Conservation (phyloP, 2,888 invertebrate genomes). For the Ommatoiulus sabulosus region DNA sequence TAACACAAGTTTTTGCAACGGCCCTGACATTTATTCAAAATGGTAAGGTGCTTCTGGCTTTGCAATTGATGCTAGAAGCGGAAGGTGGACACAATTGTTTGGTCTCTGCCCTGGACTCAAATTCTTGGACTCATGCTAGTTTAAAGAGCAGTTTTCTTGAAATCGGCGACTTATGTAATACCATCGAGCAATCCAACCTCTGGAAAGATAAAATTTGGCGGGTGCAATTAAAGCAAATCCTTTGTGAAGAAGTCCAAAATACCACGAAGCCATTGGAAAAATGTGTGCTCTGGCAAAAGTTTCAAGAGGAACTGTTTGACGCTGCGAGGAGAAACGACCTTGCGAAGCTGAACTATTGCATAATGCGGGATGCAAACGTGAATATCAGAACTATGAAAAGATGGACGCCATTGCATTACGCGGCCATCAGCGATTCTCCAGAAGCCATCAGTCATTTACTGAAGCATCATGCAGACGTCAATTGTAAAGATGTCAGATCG, state of each 20-base stretch:
- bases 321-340: neutral
- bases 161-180: neutral
- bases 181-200: neutral
- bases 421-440: neutral
- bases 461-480: neutral
- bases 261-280: neutral
- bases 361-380: conserved; percentile 10
- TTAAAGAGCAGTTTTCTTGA: neutral
- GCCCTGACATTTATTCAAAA: conserved; percentile 26
- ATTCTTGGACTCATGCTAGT: neutral
- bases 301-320: neutral
- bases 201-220: conserved; percentile 20
- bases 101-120: neutral
- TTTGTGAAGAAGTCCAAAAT: neutral
- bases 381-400: neutral
- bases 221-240: neutral
- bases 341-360: conserved; percentile 2
- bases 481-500: neutral
- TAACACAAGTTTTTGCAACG: neutral
- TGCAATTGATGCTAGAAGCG: neutral
- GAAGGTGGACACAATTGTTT: neutral
- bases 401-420: conserved; percentile 15
- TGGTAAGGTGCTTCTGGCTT: neutral
- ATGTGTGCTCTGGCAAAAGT: neutral
- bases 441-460: neutral